phyloP scores from a whole-genome alignment of 2,888 invertebrate genomes.

The Mesochorus sp. region DNA sequence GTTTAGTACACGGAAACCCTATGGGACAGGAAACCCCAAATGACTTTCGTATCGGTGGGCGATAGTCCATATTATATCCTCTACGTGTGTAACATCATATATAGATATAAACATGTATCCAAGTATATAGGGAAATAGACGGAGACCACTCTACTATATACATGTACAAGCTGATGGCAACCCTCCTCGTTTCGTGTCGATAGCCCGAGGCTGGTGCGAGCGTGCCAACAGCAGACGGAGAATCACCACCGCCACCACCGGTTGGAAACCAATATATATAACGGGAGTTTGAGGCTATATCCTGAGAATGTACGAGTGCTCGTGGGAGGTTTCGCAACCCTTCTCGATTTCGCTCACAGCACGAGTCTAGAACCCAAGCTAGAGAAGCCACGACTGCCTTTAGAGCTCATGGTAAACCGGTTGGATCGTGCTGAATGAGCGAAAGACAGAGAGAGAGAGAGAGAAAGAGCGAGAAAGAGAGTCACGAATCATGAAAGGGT shows the following conservation, averaged over 20 bases:
- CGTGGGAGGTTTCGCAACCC: conserved; percentile 60
- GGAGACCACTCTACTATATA: conserved; percentile 27
- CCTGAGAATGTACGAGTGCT: conserved; percentile 55
- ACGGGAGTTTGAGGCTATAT: conserved; percentile 39
- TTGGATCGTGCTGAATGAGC: conserved; percentile 14
- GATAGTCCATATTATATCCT: conserved; percentile 56
- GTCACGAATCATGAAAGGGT: conserved; percentile 29
- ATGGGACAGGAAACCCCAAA: conserved; percentile 56
- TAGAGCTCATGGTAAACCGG: conserved; percentile 30
- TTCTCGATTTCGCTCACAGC: conserved; percentile 59
- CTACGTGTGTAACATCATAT: conserved; percentile 28
- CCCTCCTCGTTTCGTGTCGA: conserved; percentile 57
- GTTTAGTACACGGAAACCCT: conserved; percentile 31
- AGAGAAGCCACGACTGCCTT: conserved; percentile 37
- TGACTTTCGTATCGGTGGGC: conserved; percentile 56
- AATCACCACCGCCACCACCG: neutral
- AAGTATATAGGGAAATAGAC: conserved; percentile 30
- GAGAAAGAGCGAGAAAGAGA: conserved; percentile 16
- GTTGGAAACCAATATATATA: neutral
- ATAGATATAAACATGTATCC: neutral
- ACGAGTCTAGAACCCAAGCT: conserved; percentile 42
- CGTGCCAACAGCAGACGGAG: conserved; percentile 56
- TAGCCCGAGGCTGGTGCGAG: conserved; percentile 55
- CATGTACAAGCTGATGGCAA: conserved; percentile 42
- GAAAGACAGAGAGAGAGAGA: neutral